A percentile compares a stretch with the other conserved stretches of the same genome.
Evolutionary conservation across 64 coral and sea anemone genomes (phyloP).

Genomic region (Actinia tenebrosa): DNA sequence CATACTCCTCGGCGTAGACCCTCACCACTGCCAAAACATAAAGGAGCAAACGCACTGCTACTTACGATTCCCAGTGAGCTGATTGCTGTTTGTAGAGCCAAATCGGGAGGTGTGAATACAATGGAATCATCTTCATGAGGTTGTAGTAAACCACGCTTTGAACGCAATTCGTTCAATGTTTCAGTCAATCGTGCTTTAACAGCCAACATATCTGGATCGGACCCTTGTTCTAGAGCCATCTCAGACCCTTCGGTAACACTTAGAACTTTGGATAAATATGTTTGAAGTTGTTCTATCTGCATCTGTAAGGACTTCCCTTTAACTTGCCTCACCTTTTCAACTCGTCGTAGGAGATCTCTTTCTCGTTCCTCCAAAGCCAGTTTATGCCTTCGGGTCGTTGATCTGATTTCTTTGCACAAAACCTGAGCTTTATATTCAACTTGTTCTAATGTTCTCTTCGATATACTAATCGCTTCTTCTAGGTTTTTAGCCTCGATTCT

Average conservation of each 20-base stretch:
- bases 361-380: constrained; percentile 88
- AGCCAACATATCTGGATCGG: constrained; percentile 55
- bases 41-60: constrained; percentile 87
- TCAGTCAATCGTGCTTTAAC: constrained; percentile 78
- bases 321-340: constrained; percentile 97
- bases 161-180: constrained; percentile 82
- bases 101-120: constrained; percentile 98
- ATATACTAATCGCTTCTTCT: constrained; percentile 78
- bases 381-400: constrained; percentile 90
- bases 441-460: constrained; percentile 66
- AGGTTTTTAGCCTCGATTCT: constrained; percentile 69
- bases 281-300: constrained; percentile 94
- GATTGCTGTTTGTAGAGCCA: constrained; percentile 95
- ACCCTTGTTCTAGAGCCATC: constrained; percentile 53
- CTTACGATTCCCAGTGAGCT: constrained; percentile 96
- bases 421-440: constrained; percentile 84
- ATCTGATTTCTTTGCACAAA: constrained; percentile 81
- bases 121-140: constrained; percentile 95
- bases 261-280: constrained; percentile 56
- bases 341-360: constrained; percentile 85
- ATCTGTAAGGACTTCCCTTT: constrained; percentile 95
- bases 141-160: constrained; percentile 76
- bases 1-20: constrained; percentile 83
- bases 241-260: constrained; percentile 66
- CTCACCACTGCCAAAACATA: constrained; percentile 76